phyloP scores from a whole-genome alignment of 2,888 invertebrate species.

The Helleia helle region DNA sequence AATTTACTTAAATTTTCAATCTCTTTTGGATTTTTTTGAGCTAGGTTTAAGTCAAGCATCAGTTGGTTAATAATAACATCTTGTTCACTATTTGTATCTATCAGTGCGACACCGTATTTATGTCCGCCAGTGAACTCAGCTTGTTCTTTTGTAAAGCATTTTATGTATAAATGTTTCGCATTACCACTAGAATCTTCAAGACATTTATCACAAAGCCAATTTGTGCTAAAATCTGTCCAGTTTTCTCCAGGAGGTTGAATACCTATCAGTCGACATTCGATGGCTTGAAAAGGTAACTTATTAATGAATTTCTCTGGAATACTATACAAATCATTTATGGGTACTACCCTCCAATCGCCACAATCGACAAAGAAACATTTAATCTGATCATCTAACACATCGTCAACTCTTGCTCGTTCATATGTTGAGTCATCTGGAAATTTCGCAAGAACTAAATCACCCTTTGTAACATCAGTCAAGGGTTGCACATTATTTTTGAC shows the following conservation, averaged over 20 bases:
- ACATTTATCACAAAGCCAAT: conserved; percentile 64
- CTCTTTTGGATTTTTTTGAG: conserved; percentile 37
- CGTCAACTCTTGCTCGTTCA: conserved; percentile 59
- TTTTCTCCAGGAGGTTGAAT: conserved; percentile 51
- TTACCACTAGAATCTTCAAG: conserved; percentile 42
- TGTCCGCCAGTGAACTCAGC: conserved; percentile 46
- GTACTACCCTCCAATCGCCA: conserved; percentile 68
- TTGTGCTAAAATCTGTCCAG: conserved; percentile 69
- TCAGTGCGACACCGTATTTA: conserved; percentile 62
- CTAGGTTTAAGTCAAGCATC: conserved; percentile 66
- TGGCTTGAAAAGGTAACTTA: conserved; percentile 76
- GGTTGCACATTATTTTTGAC: conserved; percentile 29
- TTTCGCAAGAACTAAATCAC: conserved; percentile 64
- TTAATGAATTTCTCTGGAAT: conserved; percentile 64
- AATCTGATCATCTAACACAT: conserved; percentile 39
- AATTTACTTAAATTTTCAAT: conserved; percentile 29
- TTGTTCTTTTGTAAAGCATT: conserved; percentile 48
- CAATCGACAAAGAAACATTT: conserved; percentile 77
- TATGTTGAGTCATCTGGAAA: conserved; percentile 54
- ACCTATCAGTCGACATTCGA: conserved; percentile 76
- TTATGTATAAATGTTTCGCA: conserved; percentile 53
- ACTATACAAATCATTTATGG: conserved; percentile 45
- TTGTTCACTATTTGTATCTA: conserved; percentile 53
- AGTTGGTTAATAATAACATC: conserved; percentile 61
- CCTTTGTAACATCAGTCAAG: conserved; percentile 32